Evolutionary conservation across 1,140 invertebrate species (phyloP).

Genomic region (Musca domestica): DNA sequence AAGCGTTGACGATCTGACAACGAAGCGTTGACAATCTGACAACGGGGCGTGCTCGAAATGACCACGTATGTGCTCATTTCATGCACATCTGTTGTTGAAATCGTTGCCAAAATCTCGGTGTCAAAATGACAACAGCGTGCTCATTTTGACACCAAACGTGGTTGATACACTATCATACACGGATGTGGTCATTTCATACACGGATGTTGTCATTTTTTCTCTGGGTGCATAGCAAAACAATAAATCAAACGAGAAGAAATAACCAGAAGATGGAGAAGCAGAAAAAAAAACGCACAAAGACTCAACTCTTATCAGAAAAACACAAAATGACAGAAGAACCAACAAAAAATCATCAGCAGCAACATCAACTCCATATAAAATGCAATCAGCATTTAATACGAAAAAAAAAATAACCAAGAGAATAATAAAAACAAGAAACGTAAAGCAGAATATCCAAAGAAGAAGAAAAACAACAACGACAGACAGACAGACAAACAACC

Average conservation of each 20-base stretch:
- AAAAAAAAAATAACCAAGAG: background rate
- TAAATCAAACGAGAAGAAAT: constrained; percentile 14
- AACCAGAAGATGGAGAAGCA: background rate
- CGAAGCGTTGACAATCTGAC: too few species aligned
- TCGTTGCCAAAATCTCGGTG: too few species aligned
- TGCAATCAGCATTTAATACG: background rate
- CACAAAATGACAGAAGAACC: background rate
- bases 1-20: too few species aligned
- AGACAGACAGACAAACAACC: background rate
- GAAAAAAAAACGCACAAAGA: constrained; percentile 1
- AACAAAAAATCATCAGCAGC: background rate
- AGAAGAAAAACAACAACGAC: background rate
- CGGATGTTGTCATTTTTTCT: too few species aligned
- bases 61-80: too few species aligned
- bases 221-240: constrained; percentile 17
- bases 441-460: background rate
- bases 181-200: too few species aligned
- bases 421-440: background rate
- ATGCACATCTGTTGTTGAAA: too few species aligned
- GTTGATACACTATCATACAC: too few species aligned
- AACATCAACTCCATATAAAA: background rate
- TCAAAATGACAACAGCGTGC: too few species aligned
- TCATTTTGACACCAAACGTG: too few species aligned
- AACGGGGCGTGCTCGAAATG: too few species aligned
- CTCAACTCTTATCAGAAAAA: constrained; percentile 6